Conservation (phyloP, 64 coral and sea anemone genomes). For the Porites australiensis region DNA sequence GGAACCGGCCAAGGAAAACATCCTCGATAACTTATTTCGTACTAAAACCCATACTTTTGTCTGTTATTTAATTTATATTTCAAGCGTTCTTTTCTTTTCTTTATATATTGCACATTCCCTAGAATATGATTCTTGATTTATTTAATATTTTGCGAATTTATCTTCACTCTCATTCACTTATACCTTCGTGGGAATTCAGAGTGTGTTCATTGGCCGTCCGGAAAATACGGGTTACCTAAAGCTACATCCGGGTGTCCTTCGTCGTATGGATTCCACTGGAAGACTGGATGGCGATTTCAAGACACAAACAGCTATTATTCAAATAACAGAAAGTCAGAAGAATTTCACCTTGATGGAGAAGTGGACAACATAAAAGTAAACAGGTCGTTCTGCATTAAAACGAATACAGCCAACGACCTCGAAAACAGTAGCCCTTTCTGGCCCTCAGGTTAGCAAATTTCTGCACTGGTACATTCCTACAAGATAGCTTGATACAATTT, state of each 20-base stretch:
- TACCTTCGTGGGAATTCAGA: background rate
- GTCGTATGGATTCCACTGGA: slow-evolving; percentile 16
- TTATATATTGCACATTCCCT: too few species aligned
- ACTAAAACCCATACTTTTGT: too few species aligned
- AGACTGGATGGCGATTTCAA: slow-evolving; percentile 52
- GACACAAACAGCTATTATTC: background rate
- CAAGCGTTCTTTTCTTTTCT: too few species aligned
- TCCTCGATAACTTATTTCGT: too few species aligned
- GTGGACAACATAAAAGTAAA: slow-evolving; percentile 16
- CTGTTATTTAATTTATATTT: too few species aligned
- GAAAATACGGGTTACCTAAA: slow-evolving; percentile 47
- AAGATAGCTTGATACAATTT: too few species aligned
- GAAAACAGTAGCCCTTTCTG: background rate
- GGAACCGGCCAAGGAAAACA: too few species aligned
- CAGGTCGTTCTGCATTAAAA: slow-evolving; percentile 61
- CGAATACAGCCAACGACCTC: background rate
- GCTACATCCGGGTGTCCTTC: slow-evolving; percentile 34
- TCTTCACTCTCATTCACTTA: too few species aligned
- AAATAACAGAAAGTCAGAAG: background rate
- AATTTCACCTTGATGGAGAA: slow-evolving; percentile 48
- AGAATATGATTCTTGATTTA: too few species aligned
- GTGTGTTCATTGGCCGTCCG: background rate
- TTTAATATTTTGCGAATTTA: too few species aligned
- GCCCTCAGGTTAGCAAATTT: slow-evolving; percentile 2
- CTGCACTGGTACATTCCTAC: too few species aligned